Evolutionary conservation across 2,888 invertebrate species (phyloP), one percentile per base, ranked within the genome.

Genomic region (Epinotia demarniana): DNA sequence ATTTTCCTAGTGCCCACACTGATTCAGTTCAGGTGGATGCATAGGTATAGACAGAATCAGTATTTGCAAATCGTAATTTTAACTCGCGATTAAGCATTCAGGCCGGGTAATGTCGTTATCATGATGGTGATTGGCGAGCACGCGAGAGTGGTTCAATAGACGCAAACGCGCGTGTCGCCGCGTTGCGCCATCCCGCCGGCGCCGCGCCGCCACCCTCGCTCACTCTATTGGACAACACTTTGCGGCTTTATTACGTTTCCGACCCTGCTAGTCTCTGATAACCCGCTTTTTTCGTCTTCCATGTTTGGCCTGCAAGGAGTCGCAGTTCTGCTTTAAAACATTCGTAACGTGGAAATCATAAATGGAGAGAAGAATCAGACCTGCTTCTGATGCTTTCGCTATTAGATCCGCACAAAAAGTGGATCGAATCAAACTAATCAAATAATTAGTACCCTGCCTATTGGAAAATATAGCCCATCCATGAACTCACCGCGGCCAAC

Each of bases 121-220:
- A 60, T 67, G 53, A 73, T 73, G 66, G 49, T 60, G 66, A 73
- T 73, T 67, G 58, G 43, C 49, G 49, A 73, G 66, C 66, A 33
- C 72, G 60, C 72, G 60, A 60, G 72, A 66, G 72, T 58, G 69
- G 69, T 72, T 72, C 72, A 67, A 73, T 73, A 60, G 66, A 60
- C 60, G 60, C 72, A 73, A 60, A 73, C 16, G 60, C 72, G 66
- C 72, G 66, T 73, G 72, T 66, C 66, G 58, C 72, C 72, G 66
- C 58, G 60, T 73, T 73, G 66, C 72, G 72, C 33, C 66, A 66
- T 53, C 66, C 55, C 27, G 66, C 27, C 68, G 9, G 23, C 58
- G 64, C 8, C 16, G 9, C 39, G 19, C 43, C 5, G 8, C 9
- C 39, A 8, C 16, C 16, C n/a, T 53, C 16, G n/a, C n/a, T 53